Base-by-base conservation (phyloP, 2,797 vertebrate genomes). In the Chaenodraco wilsoni region DNA sequence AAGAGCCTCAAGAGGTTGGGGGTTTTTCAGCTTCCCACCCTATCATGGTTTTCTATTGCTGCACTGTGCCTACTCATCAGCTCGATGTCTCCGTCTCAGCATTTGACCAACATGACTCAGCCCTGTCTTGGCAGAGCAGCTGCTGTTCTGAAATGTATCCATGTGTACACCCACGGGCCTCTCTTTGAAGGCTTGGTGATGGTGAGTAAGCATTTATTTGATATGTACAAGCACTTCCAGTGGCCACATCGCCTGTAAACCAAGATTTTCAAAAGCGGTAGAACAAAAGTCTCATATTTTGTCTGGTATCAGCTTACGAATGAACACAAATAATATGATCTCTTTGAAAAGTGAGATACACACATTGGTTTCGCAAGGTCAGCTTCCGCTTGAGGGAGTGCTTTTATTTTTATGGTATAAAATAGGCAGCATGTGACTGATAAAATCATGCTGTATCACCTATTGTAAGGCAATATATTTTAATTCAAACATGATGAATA, bases 181-280 rank as follows among this genome's bases (percentile, higher is more conserved):
- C 12, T 80, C 74, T 85, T 60, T 76, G 81, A 84, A 78, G 69
- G 73, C 60, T 45, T 55, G 62, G 64, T 83, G 84, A 83, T 55
- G 62, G 64, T 83, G 84, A 83, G 70, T 82, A 84, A 85, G 81
- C 81, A 69, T 56, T 80, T 74, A 85, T 78, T 67, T 73, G 70
- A 84, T 84, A 72, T 9, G 56, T 43, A 27, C 48, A 69, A 63
- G 40, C 41, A 31, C 52, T 69, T 44, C 15, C 46, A 44, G 51
- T 62, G 43, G 40, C 59, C 37, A 74, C 51, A 37, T 58, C 13
- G 41, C 3, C 40, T 31, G 50, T 62, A 44, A 60, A 68, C 46
- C 6, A 51, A 40, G 41, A 21, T 49, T 70, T 69, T 74, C 46
- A 3, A 23, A 46, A 37, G 64, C 17, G 64, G 17, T 56, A 44